Percentiles rank a stretch among this genome's conserved stretches.
Evolutionary conservation across 2,113 vertebrate genomes (phyloP).

Genomic region (Brachyistius frenatus): DNA sequence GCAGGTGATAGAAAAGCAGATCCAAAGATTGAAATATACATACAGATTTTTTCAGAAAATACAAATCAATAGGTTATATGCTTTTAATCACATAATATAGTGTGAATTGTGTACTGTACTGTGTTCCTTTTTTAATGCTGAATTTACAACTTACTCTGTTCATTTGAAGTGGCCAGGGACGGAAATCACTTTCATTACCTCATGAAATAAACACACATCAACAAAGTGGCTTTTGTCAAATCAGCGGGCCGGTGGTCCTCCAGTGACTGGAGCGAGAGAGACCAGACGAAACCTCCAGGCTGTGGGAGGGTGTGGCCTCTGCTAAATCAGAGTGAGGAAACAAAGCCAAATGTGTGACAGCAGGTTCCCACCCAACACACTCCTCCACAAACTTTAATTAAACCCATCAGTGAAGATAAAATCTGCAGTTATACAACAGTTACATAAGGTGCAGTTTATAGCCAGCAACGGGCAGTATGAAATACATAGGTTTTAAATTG

Average conservation of each 20-base stretch:
- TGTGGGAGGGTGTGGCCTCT: not conserved
- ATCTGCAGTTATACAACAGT: constrained; percentile 48
- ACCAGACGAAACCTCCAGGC: not conserved
- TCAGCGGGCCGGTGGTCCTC: not conserved
- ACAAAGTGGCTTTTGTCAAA: constrained; percentile 27
- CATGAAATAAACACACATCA: constrained; percentile 18
- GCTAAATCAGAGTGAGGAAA: constrained; percentile 42
- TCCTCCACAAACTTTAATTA: constrained; percentile 37
- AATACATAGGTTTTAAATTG: not conserved
- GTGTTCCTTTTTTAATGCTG: too few relatives aligned
- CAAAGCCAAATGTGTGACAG: constrained; percentile 28
- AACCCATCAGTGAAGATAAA: constrained; percentile 26
- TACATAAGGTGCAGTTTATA: constrained; percentile 29
- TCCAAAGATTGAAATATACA: too few relatives aligned
- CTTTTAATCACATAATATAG: too few relatives aligned
- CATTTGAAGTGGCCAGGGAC: not conserved
- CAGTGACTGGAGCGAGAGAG: not conserved
- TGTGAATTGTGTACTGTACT: too few relatives aligned
- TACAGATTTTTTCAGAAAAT: too few relatives aligned
- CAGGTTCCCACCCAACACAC: not conserved
- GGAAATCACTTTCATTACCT: constrained; percentile 32
- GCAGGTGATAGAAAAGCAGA: too few relatives aligned
- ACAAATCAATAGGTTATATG: not conserved
- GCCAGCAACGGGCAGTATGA: not conserved
- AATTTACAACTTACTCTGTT: too few relatives aligned